Evolutionary conservation across 2,888 invertebrate species (phyloP), one percentile per base, ranked within the genome.

Genomic region (Macrophya alboannulata): DNA sequence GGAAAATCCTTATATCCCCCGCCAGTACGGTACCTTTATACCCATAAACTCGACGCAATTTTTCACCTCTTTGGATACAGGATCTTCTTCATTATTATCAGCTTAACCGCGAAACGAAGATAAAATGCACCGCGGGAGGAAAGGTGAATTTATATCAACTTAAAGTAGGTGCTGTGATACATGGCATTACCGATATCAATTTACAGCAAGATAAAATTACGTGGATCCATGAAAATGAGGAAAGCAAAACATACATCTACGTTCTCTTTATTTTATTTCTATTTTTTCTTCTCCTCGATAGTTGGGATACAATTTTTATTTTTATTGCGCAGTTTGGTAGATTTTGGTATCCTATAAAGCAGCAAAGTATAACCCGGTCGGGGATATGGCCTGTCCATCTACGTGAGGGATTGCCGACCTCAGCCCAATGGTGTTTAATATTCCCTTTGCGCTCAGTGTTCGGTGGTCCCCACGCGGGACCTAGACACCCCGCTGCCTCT

Each of bases 351-450:
- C 77, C 77, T 55, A 51, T 48, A 31, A 51, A 55, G 31, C 55
- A 55, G 55, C 15, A 77, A 51, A 43, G 48, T 77, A 77, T 77
- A 77, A 77, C 48, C 77, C 55, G 77, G 77, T 31, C 8, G 17
- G 40, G 81, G 81, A 81, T 31, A 31, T 81, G 25, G 40, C 81
- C 81, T 62, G 81, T 81, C 81, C 62, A 81, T 81, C 77, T 43
- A 74, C 85, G 77, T 74, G 84, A 76, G 83, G 83, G 83, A 83
- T 71, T 65, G 68, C 48, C 83, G 68, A 71, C 65, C 68, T 83
- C 68, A 45, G 48, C 68, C 83, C 71, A 83, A 71, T 48, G 68
- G 83, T 51, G 68, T 71, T 83, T 83, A 71, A 83, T 83, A 83
- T 83, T 83, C 83, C 71, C 83, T 83, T 83, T 83, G 68, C 83